Base-by-base conservation (phyloP, 2,888 invertebrate species). In the Cerastis rubricosa region DNA sequence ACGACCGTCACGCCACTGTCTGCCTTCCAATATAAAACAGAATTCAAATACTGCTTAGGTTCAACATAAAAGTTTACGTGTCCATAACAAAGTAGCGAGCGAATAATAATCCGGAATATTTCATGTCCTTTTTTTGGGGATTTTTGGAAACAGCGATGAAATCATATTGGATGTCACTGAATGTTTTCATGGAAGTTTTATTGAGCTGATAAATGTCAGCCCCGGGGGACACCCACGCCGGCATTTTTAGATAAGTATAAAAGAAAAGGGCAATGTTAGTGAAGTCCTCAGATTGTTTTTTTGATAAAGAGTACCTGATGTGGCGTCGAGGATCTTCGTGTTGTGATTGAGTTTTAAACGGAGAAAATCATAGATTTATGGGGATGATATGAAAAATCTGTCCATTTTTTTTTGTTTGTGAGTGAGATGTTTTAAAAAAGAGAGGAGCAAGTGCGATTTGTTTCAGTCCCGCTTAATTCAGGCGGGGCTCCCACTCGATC, bases 121-220 rank as follows among this genome's bases (percentile, higher is more conserved):
- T 91, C 91, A 92, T 92, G 91, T 91, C 87, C 87, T 89, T 90
- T 89, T 91, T 92, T 90, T 83, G 87, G 91, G 89, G 90, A 90
- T 91, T 91, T 91, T 92, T 90, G 90, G 90, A 90, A 89, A 91
- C 89, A 90, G 92, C 93, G 90, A 94, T 94, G 94, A 94, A 94
- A 94, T 95, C 93, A 93, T 94, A 95, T 94, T 94, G 94, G 93
- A 94, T 93, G 94, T 94, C 94, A 92, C 92, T 93, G 92, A 95
- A 94, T 95, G 94, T 94, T 94, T 94, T 94, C 94, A 94, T 94
- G 90, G 91, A 92, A 94, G 93, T 95, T 95, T 95, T 95, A 95
- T 95, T 94, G 93, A 90, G 91, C 94, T 94, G 94, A 94, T 95
- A 95, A 96, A 94, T 94, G 95, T 92, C 90, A 91, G 92, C 93